Percentiles rank a stretch among this genome's conserved stretches.
phyloP scores from a whole-genome alignment of 2,113 vertebrate species.

The Brachyhypopomus occidentalis region DNA sequence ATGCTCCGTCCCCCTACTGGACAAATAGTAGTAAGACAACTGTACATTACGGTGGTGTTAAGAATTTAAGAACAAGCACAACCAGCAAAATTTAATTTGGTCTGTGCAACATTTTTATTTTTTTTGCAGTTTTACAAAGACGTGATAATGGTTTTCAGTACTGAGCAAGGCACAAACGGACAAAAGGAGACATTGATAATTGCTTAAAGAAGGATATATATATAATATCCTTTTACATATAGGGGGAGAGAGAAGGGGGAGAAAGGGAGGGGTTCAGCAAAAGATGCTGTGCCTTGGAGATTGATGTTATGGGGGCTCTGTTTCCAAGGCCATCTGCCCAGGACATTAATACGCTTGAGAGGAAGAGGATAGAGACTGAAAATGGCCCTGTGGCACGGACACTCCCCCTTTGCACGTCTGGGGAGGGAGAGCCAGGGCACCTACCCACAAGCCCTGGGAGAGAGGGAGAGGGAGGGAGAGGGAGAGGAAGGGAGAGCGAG shows the following conservation, averaged over 20 bases:
- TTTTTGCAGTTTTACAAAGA: no score
- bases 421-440: constrained; percentile 30
- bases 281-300: constrained; percentile 2
- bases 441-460: constrained; percentile 5
- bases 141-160: neutral
- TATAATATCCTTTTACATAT: neutral
- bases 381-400: constrained; percentile 30
- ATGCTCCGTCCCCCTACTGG: constrained; percentile 41
- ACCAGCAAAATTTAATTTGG: neutral
- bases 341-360: constrained; percentile 47
- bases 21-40: neutral
- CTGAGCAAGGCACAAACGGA: constrained; percentile 27
- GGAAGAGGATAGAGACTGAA: constrained; percentile 16
- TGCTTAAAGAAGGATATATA: neutral
- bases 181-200: constrained; percentile 25
- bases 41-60: no score
- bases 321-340: constrained; percentile 43
- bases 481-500: neutral
- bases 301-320: constrained; percentile 19
- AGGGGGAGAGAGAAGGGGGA: constrained; percentile 18
- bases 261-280: neutral
- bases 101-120: no score
- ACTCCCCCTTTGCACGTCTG: constrained; percentile 14
- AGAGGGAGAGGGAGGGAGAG: neutral
- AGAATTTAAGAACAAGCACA: neutral